These are phyloP conservation scores for Sturnira hondurensis DNA, from an alignment of 2,113 vertebrate species.

Conservation along the genomic window DNA sequence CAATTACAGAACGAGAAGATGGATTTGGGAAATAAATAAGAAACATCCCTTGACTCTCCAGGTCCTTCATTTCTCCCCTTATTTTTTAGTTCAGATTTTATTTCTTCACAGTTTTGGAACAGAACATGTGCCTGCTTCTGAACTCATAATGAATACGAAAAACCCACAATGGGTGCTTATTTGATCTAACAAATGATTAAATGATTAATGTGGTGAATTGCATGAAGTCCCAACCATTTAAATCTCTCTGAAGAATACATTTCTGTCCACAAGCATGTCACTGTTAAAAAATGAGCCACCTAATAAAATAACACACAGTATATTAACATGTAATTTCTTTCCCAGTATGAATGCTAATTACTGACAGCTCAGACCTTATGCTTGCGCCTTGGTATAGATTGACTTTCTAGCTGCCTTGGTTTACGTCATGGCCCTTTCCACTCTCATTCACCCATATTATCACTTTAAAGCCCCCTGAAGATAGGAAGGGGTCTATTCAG, in stretches of 20 bases:
- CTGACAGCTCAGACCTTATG: constrained; percentile 60
- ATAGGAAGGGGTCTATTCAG: background rate
- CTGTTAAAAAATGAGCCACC: constrained; percentile 68
- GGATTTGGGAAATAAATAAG: background rate
- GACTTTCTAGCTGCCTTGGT: constrained; percentile 3
- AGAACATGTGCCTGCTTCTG: constrained; percentile 1
- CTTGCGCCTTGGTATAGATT: constrained; percentile 31
- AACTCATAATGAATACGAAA: constrained; percentile 62
- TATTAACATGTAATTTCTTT: constrained; percentile 73
- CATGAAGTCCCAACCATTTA: constrained; percentile 59
- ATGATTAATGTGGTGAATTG: constrained; percentile 66
- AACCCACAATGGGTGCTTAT: constrained; percentile 34
- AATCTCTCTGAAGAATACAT: constrained; percentile 72
- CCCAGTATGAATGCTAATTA: constrained; percentile 68
- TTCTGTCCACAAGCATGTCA: constrained; percentile 59
- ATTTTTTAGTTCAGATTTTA: background rate
- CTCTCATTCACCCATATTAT: background rate
- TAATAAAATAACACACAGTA: constrained; percentile 69
- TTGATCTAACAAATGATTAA: constrained; percentile 57
- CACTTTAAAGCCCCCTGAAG: constrained; percentile 28
- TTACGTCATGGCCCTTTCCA: background rate
- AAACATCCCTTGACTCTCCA: background rate
- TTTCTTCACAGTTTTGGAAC: constrained; percentile 5
- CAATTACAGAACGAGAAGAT: background rate
- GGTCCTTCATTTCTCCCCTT: background rate